Base-by-base conservation (phyloP, 92 coral and sea anemone species). In the Galaxea fascicularis region DNA sequence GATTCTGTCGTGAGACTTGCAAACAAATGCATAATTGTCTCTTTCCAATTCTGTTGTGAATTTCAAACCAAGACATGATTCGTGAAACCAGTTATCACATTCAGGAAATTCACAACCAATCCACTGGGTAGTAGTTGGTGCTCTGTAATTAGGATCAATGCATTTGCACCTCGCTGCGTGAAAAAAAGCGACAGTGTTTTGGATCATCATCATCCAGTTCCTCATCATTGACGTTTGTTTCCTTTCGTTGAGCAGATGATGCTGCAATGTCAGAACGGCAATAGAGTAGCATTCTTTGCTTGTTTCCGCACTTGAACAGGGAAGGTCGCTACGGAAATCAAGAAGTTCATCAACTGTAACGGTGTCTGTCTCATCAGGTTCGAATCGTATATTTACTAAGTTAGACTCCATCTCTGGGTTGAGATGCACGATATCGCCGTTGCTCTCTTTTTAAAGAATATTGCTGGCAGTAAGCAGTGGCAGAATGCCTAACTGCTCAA, bases 51-150 rank as follows among this genome's bases (percentile, higher is more conserved):
- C 89, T 41, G 83, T 71, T 21, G 47, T 10, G 30, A 85, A 85
- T 44, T 77, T 52, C 13, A 85, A 16, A 27, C 76, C 65, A 12
- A 78, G 72, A 30, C 85, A 69, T 78, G 60, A 53, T 53, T 86
- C 64, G 64, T 86, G 85, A 64, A 76, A 78, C 89, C 90, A 86
- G 21, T 59, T 78, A 11, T 59, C 81, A 31, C 90, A 78, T 18
- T 28, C 64, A 13, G 74, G 90, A 58, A 18, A 85, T 21, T 71
- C 68, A 52, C 89, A 85, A 73, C 76, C 85, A 24, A 77, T 51
- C 89, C 85, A 77, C n/a, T 60, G 59, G 6, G 90, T 78, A 54
- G 16, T 78, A 17, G 63, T 28, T 22, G 90, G 90, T 52, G 89
- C 46, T 44, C 63, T 77, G 67, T 67, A 85, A 17, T 44, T 65